Percentiles rank a stretch among this genome's conserved stretches.
Evolutionary conservation across 2,113 vertebrate genomes (phyloP).

Genomic region (Semnornis frantzii): DNA sequence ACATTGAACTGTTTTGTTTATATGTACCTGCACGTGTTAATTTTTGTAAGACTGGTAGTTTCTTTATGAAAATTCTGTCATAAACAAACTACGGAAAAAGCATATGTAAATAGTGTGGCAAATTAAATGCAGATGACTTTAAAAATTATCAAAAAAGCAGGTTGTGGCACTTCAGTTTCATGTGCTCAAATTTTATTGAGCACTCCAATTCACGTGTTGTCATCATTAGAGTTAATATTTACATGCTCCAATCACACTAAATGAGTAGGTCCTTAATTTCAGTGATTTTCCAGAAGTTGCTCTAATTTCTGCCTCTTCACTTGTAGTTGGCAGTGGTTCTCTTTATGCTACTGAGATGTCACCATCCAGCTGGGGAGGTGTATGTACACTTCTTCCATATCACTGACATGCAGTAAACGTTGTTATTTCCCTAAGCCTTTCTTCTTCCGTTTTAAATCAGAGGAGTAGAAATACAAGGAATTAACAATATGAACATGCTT

Average conservation of each 20-base stretch:
- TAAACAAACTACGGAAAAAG: neutral
- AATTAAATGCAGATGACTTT: conserved; percentile 39
- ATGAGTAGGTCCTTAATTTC: conserved; percentile 66
- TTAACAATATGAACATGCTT: neutral
- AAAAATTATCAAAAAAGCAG: conserved; percentile 52
- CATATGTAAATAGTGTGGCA: neutral
- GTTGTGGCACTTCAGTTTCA: conserved; percentile 48
- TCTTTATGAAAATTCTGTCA: neutral
- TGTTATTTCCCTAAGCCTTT: neutral
- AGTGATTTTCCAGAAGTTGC: conserved; percentile 57
- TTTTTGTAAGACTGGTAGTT: neutral
- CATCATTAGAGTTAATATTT: conserved; percentile 70
- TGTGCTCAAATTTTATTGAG: conserved; percentile 55
- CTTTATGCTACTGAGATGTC: neutral
- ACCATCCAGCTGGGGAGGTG: neutral
- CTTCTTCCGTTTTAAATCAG: neutral
- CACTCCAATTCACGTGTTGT: conserved; percentile 68
- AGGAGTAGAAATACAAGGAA: neutral
- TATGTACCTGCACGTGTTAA: neutral
- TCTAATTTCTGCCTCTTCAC: conserved; percentile 64
- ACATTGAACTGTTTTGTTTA: neutral
- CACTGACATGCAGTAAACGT: neutral
- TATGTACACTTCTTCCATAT: neutral
- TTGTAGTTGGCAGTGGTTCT: conserved; percentile 40
- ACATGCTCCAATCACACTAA: conserved; percentile 69